A percentile compares a stretch with the other conserved stretches of the same genome.
Evolutionary conservation across 1,140 invertebrate species (phyloP).

Genomic region (Vollenhovia emeryi): DNA sequence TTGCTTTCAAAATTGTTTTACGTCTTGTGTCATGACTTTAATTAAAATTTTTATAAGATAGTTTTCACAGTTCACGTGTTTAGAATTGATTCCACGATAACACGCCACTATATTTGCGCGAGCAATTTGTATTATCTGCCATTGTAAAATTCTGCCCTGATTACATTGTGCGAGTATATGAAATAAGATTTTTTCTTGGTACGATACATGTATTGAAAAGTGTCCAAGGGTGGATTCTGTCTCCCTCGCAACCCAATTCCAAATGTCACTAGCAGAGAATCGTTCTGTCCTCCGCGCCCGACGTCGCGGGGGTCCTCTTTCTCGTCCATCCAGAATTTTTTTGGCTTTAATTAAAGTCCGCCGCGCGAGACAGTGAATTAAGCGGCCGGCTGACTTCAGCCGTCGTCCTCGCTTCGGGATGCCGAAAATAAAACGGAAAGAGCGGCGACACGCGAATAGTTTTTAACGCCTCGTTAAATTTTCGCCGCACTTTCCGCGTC

Average conservation of each 20-base stretch:
- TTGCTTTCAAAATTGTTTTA: not conserved
- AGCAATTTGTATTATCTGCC: not conserved
- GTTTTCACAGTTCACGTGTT: not conserved
- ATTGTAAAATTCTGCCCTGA: not conserved
- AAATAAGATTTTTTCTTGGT: not conserved
- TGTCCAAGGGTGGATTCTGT: slow-evolving; percentile 30
- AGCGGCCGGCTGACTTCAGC: slow-evolving; percentile 50
- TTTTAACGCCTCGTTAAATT: slow-evolving; percentile 61
- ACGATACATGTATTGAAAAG: slow-evolving; percentile 41
- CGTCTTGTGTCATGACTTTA: not conserved
- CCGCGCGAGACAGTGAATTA: slow-evolving; percentile 57
- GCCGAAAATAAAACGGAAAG: slow-evolving; percentile 48
- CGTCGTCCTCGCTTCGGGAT: slow-evolving; percentile 3
- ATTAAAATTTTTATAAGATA: not conserved
- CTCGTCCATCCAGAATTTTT: slow-evolving; percentile 57
- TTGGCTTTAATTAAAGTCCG: slow-evolving; percentile 69
- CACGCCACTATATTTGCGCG: not conserved
- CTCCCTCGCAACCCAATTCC: slow-evolving; percentile 40
- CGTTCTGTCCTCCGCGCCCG: slow-evolving; percentile 51
- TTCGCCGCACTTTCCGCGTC: slow-evolving; percentile 45
- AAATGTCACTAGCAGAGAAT: slow-evolving; percentile 67
- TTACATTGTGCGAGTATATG: not conserved
- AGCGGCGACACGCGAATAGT: slow-evolving; percentile 51
- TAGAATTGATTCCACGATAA: not conserved
- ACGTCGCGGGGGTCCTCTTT: slow-evolving; percentile 31